These are phyloP conservation scores for Clarias batrachus DNA, from an alignment of 2,113 vertebrate genomes.

Conservation along the genomic window DNA sequence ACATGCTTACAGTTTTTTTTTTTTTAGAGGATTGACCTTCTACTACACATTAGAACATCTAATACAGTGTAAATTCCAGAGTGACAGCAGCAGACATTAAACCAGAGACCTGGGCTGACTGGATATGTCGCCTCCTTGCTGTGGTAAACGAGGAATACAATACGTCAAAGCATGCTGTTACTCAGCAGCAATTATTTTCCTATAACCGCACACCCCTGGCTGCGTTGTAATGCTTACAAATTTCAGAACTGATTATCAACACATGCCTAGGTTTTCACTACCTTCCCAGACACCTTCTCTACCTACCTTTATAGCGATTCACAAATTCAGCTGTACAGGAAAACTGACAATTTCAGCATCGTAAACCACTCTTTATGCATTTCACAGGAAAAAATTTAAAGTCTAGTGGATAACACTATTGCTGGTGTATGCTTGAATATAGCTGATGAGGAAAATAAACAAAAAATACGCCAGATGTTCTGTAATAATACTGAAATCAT, in stretches of 20 bases:
- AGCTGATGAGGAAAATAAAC: not conserved
- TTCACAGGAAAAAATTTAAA: conserved; percentile 13
- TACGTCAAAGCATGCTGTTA: not conserved
- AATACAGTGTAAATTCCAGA: not conserved
- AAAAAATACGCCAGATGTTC: not conserved
- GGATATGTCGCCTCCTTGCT: not conserved
- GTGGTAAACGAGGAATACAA: not conserved
- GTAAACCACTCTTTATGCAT: not conserved
- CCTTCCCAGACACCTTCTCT: not conserved
- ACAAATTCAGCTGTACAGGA: not conserved
- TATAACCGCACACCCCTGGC: not conserved
- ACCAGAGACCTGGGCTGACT: not conserved
- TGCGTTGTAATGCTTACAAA: not conserved
- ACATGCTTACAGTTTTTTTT: too few species aligned
- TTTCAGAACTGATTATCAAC: not conserved
- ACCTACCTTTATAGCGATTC: not conserved
- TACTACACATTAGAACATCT: not conserved
- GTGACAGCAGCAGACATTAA: not conserved
- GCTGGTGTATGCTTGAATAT: conserved; percentile 42
- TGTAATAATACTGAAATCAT: not conserved
- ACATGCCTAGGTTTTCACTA: not conserved
- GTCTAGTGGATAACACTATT: conserved; percentile 45
- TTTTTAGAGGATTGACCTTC: not conserved
- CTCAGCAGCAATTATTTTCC: not conserved
- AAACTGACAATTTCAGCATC: not conserved